These are phyloP conservation scores for Chascanopsetta lugubris DNA, from an alignment of 2,113 vertebrate species.

Conservation along the genomic window DNA sequence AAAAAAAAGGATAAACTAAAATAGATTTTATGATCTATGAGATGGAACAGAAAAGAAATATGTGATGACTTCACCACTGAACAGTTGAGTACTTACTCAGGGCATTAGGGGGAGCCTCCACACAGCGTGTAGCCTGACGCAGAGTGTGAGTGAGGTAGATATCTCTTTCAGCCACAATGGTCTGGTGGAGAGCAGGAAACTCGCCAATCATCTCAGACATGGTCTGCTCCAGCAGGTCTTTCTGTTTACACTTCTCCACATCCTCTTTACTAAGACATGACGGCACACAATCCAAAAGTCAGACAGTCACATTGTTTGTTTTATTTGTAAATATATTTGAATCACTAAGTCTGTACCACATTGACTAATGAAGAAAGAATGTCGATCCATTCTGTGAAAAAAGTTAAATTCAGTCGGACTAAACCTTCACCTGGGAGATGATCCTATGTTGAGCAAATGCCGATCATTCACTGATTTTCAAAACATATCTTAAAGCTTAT, in stretches of 20 bases:
- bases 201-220: conserved; percentile 99
- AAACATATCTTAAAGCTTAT: neutral
- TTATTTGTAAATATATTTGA: too few species aligned
- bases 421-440: neutral
- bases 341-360: too few species aligned
- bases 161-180: conserved; percentile 95
- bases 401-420: neutral
- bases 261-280: conserved; percentile 91
- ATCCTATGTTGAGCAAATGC: neutral
- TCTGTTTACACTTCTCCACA: conserved; percentile 98
- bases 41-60: too few species aligned
- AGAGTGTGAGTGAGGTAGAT: conserved; percentile 96
- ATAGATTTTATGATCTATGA: neutral
- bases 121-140: conserved; percentile 92
- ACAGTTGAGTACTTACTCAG: conserved; percentile 74
- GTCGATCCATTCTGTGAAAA: too few species aligned
- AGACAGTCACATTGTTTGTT: too few species aligned
- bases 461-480: neutral
- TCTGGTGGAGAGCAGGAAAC: conserved; percentile 97
- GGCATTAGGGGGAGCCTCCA: conserved; percentile 86
- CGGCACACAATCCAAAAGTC: too few species aligned
- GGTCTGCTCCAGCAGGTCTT: conserved; percentile 97
- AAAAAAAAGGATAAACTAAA: neutral
- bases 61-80: neutral
- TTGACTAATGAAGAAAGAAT: too few species aligned